Evolutionary conservation across 37 sponge, comb jelly and placozoan species (phyloP), one percentile per base, ranked within the genome.

Genomic region (Chondrilla cf. caribensis): DNA sequence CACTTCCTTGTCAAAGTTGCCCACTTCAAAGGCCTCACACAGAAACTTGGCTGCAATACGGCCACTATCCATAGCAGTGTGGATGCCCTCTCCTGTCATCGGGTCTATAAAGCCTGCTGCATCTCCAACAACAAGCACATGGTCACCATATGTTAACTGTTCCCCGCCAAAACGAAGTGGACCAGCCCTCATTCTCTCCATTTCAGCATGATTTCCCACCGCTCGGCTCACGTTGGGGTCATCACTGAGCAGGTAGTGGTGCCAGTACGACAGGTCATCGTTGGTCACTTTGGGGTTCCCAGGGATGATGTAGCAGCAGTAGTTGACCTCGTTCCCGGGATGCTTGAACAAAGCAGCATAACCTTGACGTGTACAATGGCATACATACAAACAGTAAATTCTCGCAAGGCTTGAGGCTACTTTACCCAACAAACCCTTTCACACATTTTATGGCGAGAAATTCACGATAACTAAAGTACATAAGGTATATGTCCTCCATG

Each of bases 1-100:
- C 11, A 89, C 66, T 22, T 65, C 82, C 24, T 51, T 44, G 75
- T 84, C 85, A 84, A 89, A 89, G 70, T 89, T 89, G 18, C 89
- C 89, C n/a, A 81, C 89, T 6, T 40, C 60, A 51, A 89, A 68
- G 0, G 82, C 89, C 58, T 89, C 89, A 19, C 71, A 54, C 43
- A 89, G 78, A 31, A 89, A 84, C 47, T 68, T 17, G 32, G 89
- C 89, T 25, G 85, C 85, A 25, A 82, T 80, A 22, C 68, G 80
- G 2, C 82, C 89, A 54, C 60, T 33, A n/a, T 89, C 89, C 89
- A 89, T 85, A 0, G 89, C 85, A 44, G 66, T 70, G 32, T 89
- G 89, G 17, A 89, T 89, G 0, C 89, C 89, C 44, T 89, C 89
- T 38, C 89, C 89, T 18, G 89, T 89, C 89, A 89, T 81, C 0